Base-by-base conservation (phyloP, 2,888 invertebrate genomes). In the Sesamia inferens region DNA sequence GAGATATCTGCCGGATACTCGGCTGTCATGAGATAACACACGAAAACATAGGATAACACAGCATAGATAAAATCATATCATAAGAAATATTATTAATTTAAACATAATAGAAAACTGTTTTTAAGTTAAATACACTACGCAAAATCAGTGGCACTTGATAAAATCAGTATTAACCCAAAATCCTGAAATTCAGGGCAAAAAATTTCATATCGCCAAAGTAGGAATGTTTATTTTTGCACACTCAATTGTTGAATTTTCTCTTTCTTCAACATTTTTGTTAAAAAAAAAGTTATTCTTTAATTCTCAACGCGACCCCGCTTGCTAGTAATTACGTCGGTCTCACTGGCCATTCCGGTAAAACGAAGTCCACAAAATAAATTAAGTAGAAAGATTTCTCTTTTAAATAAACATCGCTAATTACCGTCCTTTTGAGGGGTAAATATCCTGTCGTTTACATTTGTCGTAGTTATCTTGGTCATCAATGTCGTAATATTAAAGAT, bases 381-480 rank as follows among this genome's bases (percentile, higher is more conserved):
- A 86, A 55, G 68, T 71, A 82, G 83, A 87, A 88, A 86, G 86
- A 85, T 88, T 85, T 87, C 85, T 87, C 85, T 77, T 80, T 84
- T 86, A 81, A 87, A 88, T 84, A 84, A 83, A 82, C 81, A 67
- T 69, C 51, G 76, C 85, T 88, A 91, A 90, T 89, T 91, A 87
- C 84, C 61, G 66, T 65, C 62, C 71, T 79, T 83, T 81, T 74
- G 75, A 81, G 79, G 68, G 76, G 78, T 78, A 82, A 81, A 76
- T 79, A 82, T 71, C 76, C 72, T 78, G 77, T 76, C 71, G 65
- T 78, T 78, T 74, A 77, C 69, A 67, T 78, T 78, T 47, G 58
- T 63, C 47, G 22, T 71, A 62, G 65, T 76, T 67, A 74, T 71
- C 79, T 63, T 57, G 44, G 73, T 55, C 68, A 77, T 74, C 68